Conservation (phyloP, 2,888 invertebrate genomes). For the Terebella lapidaria region DNA sequence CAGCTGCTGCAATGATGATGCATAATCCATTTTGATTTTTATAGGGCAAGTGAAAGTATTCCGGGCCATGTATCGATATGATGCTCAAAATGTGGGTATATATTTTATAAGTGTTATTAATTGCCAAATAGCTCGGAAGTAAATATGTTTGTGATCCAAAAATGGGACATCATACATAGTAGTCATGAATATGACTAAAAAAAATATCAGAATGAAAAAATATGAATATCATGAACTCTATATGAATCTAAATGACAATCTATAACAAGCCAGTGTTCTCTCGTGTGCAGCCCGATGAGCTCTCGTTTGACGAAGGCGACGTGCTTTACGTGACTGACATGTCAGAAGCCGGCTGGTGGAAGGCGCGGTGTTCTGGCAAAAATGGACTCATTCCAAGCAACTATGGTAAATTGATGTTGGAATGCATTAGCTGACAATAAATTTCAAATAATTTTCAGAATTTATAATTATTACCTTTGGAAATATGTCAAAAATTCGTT, state of each 20-base stretch:
- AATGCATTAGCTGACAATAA: too few species aligned
- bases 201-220: not conserved
- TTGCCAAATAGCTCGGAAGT: too few species aligned
- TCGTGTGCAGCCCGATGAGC: conserved; percentile 56
- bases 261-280: not conserved
- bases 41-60: conserved; percentile 58
- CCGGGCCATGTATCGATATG: conserved; percentile 59
- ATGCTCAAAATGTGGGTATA: conserved; percentile 58
- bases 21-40: too few species aligned
- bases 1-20: too few species aligned
- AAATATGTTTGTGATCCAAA: too few species aligned
- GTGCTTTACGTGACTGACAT: conserved; percentile 60
- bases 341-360: conserved; percentile 60
- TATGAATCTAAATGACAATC: not conserved
- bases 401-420: conserved; percentile 58
- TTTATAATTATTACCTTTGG: too few species aligned
- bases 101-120: too few species aligned
- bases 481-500: too few species aligned
- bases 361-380: conserved; percentile 58
- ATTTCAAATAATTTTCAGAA: too few species aligned
- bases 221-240: not conserved
- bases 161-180: too few species aligned
- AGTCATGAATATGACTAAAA: not conserved
- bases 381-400: conserved; percentile 62
- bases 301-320: conserved; percentile 65